A percentile compares a stretch with the other conserved stretches of the same genome.
Conservation (phyloP, 2,113 vertebrate species). For the Pholis gunnellus region DNA sequence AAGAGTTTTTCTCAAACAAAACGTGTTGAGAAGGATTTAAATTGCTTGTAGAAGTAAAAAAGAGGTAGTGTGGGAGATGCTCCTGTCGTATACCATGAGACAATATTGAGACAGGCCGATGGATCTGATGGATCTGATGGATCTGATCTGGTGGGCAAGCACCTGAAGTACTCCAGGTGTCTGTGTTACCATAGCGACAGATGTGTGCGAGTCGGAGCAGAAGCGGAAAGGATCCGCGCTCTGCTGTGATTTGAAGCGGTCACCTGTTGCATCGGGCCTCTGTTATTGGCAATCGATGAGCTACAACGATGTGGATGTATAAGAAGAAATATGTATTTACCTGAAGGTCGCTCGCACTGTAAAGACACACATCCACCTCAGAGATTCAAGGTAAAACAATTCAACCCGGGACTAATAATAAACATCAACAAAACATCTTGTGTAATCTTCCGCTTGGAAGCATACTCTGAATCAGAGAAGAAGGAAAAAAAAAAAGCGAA, state of each 20-base stretch:
- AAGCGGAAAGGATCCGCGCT: constrained; percentile 32
- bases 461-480: constrained; percentile 28
- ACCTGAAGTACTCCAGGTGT: constrained; percentile 58
- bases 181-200: constrained; percentile 63
- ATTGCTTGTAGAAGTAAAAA: neutral
- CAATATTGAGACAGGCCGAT: constrained; percentile 2
- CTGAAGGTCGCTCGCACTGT: neutral
- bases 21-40: neutral
- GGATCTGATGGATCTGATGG: constrained; percentile 5
- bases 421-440: constrained; percentile 30
- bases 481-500: neutral
- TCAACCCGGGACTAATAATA: neutral
- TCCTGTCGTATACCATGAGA: neutral
- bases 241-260: constrained; percentile 29
- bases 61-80: too few relatives aligned
- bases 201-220: constrained; percentile 33
- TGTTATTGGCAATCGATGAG: constrained; percentile 33
- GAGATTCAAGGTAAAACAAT: neutral
- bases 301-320: constrained; percentile 10
- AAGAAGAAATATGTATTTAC: constrained; percentile 13
- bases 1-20: neutral
- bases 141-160: constrained; percentile 14
- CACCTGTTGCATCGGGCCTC: constrained; percentile 13
- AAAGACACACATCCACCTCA: neutral
- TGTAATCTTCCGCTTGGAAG: constrained; percentile 24